phyloP scores from a whole-genome alignment of 2,888 invertebrate genomes.

The Nephrotoma flavescens region DNA sequence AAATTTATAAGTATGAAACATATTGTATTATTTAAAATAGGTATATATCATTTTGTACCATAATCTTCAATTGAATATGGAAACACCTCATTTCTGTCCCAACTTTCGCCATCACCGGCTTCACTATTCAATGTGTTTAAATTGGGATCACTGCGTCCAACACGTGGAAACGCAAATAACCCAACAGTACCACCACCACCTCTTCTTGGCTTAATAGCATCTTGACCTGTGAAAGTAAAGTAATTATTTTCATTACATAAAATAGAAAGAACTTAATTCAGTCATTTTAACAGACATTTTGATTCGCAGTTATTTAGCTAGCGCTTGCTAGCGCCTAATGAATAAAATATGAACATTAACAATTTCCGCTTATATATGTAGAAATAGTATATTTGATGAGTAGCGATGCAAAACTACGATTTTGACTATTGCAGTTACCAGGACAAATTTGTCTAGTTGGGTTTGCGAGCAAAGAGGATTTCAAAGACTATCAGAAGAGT shows the following conservation, averaged over 20 bases:
- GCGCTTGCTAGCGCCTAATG: no score
- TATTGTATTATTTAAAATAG: neutral
- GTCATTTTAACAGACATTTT: no score
- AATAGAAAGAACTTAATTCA: no score
- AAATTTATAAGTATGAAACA: neutral
- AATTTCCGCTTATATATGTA: no score
- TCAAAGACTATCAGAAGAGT: no score
- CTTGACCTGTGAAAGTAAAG: slow-evolving; percentile 18
- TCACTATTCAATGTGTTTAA: slow-evolving; percentile 10
- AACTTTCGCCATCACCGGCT: slow-evolving; percentile 8
- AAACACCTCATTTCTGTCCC: slow-evolving; percentile 30
- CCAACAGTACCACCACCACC: slow-evolving; percentile 43
- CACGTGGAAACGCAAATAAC: slow-evolving; percentile 44
- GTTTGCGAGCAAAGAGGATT: no score
- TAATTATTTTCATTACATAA: neutral
- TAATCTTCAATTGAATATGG: slow-evolving; percentile 37
- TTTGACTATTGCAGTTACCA: no score
- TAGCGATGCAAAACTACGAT: no score
- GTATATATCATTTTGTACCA: slow-evolving; percentile 23
- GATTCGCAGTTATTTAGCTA: no score
- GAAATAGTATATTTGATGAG: no score
- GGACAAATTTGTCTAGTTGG: no score
- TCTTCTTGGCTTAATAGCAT: slow-evolving; percentile 30
- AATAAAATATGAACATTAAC: no score
- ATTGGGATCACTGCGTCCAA: slow-evolving; percentile 38